Evolutionary conservation across 2,888 invertebrate species (phyloP).

Genomic region (Halictus ligatus): DNA sequence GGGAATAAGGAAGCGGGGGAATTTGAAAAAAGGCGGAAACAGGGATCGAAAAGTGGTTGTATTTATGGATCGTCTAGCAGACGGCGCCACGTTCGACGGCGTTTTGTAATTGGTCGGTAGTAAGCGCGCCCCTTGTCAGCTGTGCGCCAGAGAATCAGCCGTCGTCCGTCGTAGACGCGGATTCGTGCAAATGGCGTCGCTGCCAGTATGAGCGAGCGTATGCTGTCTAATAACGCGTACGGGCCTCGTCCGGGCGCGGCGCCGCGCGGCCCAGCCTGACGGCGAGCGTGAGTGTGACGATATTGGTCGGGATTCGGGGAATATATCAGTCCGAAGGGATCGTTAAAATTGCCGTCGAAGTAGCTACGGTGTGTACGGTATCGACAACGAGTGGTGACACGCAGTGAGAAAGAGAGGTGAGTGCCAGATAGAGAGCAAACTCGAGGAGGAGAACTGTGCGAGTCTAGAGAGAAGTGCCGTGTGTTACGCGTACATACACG

Average conservation of each 20-base stretch:
- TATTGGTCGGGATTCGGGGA: slow-evolving; percentile 37
- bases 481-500: slow-evolving; percentile 31
- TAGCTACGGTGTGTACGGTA: slow-evolving; percentile 57
- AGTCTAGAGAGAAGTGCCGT: slow-evolving; percentile 46
- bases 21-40: slow-evolving; percentile 28
- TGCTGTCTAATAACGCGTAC: slow-evolving; percentile 74
- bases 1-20: neutral
- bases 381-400: slow-evolving; percentile 51
- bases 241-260: slow-evolving; percentile 77
- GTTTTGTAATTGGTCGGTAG: slow-evolving; percentile 40
- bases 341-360: slow-evolving; percentile 28
- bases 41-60: neutral
- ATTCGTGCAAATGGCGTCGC: slow-evolving; percentile 78
- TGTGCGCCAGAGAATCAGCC: slow-evolving; percentile 49
- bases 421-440: slow-evolving; percentile 42
- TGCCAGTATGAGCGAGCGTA: slow-evolving; percentile 74
- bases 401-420: slow-evolving; percentile 57
- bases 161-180: slow-evolving; percentile 60
- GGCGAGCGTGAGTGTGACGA: slow-evolving; percentile 59
- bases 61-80: neutral
- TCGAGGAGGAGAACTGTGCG: slow-evolving; percentile 36
- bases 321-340: slow-evolving; percentile 21
- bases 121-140: slow-evolving; percentile 58
- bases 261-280: slow-evolving; percentile 74
- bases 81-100: slow-evolving; percentile 21